Conservation (phyloP, 2,797 vertebrate genomes). For the Pteropus rufus region DNA sequence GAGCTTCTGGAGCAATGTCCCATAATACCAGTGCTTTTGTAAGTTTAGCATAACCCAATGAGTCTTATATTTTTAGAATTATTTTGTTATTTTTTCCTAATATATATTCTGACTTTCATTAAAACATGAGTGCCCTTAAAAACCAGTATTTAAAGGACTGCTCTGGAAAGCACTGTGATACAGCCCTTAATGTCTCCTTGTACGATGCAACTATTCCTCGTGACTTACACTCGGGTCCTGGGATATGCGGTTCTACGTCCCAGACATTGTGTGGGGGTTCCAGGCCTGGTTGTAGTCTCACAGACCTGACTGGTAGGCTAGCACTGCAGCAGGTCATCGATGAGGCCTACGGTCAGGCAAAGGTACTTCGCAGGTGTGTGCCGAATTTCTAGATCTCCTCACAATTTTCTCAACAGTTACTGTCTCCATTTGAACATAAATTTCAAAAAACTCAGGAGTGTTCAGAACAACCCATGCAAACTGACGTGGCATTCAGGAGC, state of each 20-base stretch:
- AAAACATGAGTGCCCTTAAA: background rate
- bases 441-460: background rate
- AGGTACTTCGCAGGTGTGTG: background rate
- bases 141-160: background rate
- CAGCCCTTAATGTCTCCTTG: background rate
- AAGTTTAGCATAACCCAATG: background rate
- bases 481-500: background rate
- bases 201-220: background rate
- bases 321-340: background rate
- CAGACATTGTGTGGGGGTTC: background rate
- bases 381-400: background rate
- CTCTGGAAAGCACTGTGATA: background rate
- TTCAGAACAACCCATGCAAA: background rate
- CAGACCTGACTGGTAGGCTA: background rate
- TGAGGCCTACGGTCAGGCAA: background rate
- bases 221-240: background rate
- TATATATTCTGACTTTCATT: background rate
- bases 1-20: no score
- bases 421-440: background rate
- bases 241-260: background rate
- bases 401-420: background rate
- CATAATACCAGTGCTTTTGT: background rate
- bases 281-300: background rate
- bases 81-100: background rate
- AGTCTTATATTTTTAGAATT: background rate